These are phyloP conservation scores for Strix uralensis DNA, from an alignment of 2,113 vertebrate genomes.

Conservation along the genomic window DNA sequence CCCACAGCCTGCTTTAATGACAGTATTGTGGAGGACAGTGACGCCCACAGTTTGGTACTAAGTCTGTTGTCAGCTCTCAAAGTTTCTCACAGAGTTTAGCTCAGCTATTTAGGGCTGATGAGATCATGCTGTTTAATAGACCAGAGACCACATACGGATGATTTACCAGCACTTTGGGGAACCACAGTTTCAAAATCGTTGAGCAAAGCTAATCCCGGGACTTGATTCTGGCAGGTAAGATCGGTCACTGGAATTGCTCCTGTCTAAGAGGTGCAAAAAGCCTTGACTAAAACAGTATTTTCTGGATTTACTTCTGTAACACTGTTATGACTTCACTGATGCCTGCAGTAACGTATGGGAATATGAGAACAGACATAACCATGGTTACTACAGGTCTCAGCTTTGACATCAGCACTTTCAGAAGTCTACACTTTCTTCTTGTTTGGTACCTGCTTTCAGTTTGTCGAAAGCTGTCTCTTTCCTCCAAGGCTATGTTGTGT, in stretches of 20 bases:
- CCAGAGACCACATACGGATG: not conserved
- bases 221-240: conserved; percentile 32
- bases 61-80: conserved; percentile 46
- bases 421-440: not conserved
- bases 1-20: conserved; percentile 41
- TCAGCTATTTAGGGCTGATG: conserved; percentile 55
- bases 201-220: not conserved
- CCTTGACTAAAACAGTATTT: conserved; percentile 11
- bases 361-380: not conserved
- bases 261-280: conserved; percentile 15
- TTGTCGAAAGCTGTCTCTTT: not conserved
- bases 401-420: not conserved
- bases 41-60: conserved; percentile 45
- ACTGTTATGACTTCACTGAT: not conserved
- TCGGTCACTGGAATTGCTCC: not conserved
- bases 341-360: not conserved
- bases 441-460: not conserved
- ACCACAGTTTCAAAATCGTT: not conserved
- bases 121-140: conserved; percentile 58
- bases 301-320: not conserved
- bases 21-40: conserved; percentile 55
- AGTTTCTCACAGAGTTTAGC: conserved; percentile 45
- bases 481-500: not conserved
- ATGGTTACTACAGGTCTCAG: not conserved
- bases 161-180: conserved; percentile 30